Evolutionary conservation across 2,113 vertebrate species (phyloP), one percentile per base, ranked within the genome.

Genomic region (Alethe castanea): DNA sequence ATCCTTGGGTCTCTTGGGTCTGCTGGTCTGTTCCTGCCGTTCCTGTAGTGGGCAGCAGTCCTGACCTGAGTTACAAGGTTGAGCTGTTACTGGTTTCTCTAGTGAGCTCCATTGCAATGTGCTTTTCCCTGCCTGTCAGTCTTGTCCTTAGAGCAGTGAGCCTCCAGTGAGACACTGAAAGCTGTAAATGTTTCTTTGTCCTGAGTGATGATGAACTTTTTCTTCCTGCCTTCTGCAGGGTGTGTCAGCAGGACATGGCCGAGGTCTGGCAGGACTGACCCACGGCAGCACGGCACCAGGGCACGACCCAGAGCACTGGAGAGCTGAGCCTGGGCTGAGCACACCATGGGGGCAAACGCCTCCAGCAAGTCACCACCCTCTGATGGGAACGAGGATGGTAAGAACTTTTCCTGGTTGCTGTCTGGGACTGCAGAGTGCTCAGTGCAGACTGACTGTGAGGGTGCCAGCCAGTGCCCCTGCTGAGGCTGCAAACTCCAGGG

Each of bases 261-360:
- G 9, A n/a, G 65, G 22, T 61, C n/a, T 54, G 57, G 31, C 69
- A 57, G 71, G 33, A 48, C 2, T 83, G 79, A 76, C 14, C 52
- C 5, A 3, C 7, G 31, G 71, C 81, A 42, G 42, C 70, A 0
- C n/a, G 0, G 1, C 20, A 28, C 53, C 38, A 28, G 64, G n/a
- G 86, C 76, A 13, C 96, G 95, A 59, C 71, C 47, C 35, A 42
- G 72, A 91, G 80, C 19, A 20, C 72, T 1, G 15, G n/a, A 28
- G 38, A 50, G 42, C 70, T 35, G 60, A 54, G 13, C 83, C 44
- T 24, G 83, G 57, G 57, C 86, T 80, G 81, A 80, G 23, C 69
- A 15, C 94, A 92, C 67, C 96, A 99, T 99, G 99, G 99, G 99
- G 89, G 98, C 99, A 83, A 98, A 98, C 94, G 97, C 98, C 92